phyloP scores from a whole-genome alignment of 2,888 invertebrate species.

The Hartigia nigra region DNA sequence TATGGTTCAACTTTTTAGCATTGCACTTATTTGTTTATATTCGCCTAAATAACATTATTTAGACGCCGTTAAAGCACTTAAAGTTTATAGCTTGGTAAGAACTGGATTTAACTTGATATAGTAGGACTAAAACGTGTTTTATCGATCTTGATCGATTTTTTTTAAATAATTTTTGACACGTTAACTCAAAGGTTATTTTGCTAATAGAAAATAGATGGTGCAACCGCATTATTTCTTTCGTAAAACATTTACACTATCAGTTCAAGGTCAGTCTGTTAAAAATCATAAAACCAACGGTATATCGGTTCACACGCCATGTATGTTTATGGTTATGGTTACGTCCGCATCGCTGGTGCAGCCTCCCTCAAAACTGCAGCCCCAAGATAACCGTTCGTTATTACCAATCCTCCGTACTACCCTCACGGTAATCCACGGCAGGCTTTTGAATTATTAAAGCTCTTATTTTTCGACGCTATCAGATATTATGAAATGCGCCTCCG shows the following conservation, averaged over 20 bases:
- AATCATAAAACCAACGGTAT: conserved; percentile 37
- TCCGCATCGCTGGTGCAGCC: conserved; percentile 29
- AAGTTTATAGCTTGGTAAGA: background rate
- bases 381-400: conserved; percentile 45
- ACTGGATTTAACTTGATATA: background rate
- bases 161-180: background rate
- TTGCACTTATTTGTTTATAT: background rate
- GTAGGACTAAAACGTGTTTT: background rate
- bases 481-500: background rate
- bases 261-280: conserved; percentile 40
- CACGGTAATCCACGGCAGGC: conserved; percentile 18
- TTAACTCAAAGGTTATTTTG: background rate
- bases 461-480: conserved; percentile 17
- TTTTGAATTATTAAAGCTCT: conserved; percentile 27
- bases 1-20: background rate
- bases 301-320: conserved; percentile 48
- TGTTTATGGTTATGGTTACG: conserved; percentile 45
- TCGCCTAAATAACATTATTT: background rate
- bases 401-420: conserved; percentile 28
- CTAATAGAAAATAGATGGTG: background rate
- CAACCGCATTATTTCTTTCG: background rate
- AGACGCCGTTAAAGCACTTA: background rate
- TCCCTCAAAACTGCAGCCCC: conserved; percentile 42
- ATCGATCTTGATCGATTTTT: background rate
- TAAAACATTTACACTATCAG: conserved; percentile 26